Evolutionary conservation across 2,888 invertebrate species (phyloP).

Genomic region (Margaritifera margaritifera): DNA sequence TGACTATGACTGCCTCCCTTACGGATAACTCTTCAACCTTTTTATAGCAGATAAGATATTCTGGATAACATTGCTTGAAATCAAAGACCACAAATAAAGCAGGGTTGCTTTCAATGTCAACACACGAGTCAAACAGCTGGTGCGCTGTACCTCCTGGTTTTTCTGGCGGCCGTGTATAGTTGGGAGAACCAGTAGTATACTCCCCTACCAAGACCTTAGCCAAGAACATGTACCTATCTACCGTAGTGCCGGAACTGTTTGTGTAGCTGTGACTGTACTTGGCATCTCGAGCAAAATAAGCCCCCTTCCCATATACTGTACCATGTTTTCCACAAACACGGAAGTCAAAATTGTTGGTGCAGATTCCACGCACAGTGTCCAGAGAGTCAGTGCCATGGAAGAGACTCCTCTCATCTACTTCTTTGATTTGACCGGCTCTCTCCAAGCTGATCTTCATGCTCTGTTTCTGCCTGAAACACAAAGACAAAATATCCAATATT

Average conservation of each 20-base stretch:
- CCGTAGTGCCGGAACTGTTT: neutral
- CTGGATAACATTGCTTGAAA: conserved; percentile 57
- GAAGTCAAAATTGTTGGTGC: conserved; percentile 53
- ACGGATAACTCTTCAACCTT: no score
- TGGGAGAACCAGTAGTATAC: conserved; percentile 35
- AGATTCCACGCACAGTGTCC: conserved; percentile 46
- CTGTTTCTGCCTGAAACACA: conserved; percentile 23
- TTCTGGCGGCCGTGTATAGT: conserved; percentile 43
- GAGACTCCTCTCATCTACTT: conserved; percentile 34
- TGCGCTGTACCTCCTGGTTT: conserved; percentile 26
- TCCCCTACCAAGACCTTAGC: conserved; percentile 57
- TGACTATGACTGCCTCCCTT: no score
- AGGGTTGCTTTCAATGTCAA: conserved; percentile 45
- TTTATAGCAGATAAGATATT: conserved; percentile 41
- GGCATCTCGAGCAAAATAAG: conserved; percentile 47
- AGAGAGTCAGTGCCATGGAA: conserved; percentile 54
- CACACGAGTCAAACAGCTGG: conserved; percentile 56
- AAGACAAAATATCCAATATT: no score
- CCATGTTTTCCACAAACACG: conserved; percentile 52
- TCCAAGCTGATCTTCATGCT: conserved; percentile 21
- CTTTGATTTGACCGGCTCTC: conserved; percentile 8
- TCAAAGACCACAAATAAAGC: conserved; percentile 55
- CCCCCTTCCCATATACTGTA: conserved; percentile 55
- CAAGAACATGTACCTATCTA: conserved; percentile 46
- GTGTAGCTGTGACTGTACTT: conserved; percentile 47